Evolutionary conservation across 2,888 invertebrate species (phyloP).

Genomic region (Myopa testacea): DNA sequence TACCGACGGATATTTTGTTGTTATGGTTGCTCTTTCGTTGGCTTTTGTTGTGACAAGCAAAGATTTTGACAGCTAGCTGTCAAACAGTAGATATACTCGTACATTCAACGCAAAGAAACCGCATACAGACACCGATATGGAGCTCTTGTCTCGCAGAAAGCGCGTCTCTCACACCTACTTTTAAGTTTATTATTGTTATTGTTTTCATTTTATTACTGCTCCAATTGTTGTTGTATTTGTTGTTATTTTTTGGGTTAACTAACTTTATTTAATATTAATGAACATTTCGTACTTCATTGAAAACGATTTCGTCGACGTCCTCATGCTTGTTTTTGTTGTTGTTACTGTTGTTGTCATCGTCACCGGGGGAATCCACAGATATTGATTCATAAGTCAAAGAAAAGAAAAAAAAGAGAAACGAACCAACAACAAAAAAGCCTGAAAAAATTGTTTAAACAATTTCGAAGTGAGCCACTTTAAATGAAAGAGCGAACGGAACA

Average conservation of each 20-base stretch:
- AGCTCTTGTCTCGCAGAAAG: no score
- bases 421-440: no score
- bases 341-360: background rate
- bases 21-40: constrained; percentile 1
- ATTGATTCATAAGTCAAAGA: constrained; percentile 21
- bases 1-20: background rate
- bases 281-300: background rate
- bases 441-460: constrained; percentile 21
- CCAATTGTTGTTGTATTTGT: no score
- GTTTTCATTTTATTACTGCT: background rate
- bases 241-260: background rate
- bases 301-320: background rate
- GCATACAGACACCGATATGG: background rate
- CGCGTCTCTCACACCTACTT: background rate
- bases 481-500: background rate
- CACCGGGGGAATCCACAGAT: constrained; percentile 30
- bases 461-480: background rate
- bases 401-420: background rate
- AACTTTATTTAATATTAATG: background rate
- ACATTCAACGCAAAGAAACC: constrained; percentile 24
- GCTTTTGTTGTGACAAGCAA: constrained; percentile 1
- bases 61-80: constrained; percentile 4
- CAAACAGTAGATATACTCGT: background rate
- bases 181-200: background rate
- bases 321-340: background rate